Percentiles rank a stretch among this genome's conserved stretches.
These are phyloP conservation scores for Drosophila pullipes DNA, from an alignment of 2,888 invertebrate species.

Conservation along the genomic window DNA sequence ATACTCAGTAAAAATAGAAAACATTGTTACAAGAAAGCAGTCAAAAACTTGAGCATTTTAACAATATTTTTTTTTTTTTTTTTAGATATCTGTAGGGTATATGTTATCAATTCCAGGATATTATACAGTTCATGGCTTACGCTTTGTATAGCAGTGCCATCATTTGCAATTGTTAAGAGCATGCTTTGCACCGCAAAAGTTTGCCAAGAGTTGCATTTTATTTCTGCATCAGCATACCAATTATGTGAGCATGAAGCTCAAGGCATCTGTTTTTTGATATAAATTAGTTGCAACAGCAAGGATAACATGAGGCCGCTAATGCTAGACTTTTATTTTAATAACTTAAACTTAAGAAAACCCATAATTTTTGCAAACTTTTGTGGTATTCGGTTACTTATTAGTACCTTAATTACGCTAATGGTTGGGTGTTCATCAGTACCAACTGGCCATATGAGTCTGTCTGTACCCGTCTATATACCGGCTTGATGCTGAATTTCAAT, in stretches of 20 bases:
- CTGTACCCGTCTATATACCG: not conserved
- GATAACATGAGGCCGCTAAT: not conserved
- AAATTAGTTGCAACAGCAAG: conserved; percentile 18
- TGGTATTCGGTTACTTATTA: not conserved
- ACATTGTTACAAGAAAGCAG: no score
- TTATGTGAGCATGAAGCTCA: conserved; percentile 31
- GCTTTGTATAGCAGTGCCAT: not conserved
- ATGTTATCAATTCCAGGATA: not conserved
- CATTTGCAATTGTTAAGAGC: conserved; percentile 4
- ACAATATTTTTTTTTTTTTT: no score
- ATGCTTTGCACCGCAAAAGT: conserved; percentile 18
- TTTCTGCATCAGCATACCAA: conserved; percentile 35
- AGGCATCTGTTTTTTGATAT: conserved; percentile 42
- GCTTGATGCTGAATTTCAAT: not conserved
- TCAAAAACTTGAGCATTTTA: no score
- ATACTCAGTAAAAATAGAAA: not conserved
- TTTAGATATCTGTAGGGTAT: no score
- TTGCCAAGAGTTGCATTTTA: conserved; percentile 18
- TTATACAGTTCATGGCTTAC: not conserved
- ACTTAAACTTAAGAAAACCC: accelerated
- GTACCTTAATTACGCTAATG: not conserved
- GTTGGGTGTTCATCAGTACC: not conserved
- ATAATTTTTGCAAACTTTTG: not conserved
- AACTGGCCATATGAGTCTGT: not conserved
- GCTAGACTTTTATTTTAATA: not conserved